These are phyloP conservation scores for Rhegmatorhina hoffmannsi DNA, from an alignment of 2,113 vertebrate species.

Conservation along the genomic window DNA sequence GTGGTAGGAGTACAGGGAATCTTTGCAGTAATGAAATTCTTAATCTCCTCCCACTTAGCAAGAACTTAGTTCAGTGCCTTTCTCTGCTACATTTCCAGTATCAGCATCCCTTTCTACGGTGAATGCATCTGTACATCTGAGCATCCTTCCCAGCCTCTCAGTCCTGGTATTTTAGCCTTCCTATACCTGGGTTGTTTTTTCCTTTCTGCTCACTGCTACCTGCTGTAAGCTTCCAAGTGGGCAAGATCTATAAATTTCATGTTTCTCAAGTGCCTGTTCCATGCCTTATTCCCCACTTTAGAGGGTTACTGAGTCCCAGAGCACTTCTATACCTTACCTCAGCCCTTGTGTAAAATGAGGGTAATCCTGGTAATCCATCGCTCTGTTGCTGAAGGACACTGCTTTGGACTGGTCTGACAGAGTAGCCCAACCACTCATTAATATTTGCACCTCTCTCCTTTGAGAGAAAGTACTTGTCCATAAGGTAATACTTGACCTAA, in stretches of 20 bases:
- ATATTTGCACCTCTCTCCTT: not conserved
- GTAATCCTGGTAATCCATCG: slow-evolving; percentile 26
- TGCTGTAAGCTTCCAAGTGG: not conserved
- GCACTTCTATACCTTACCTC: not conserved
- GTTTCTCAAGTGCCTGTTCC: not conserved
- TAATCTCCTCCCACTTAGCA: not conserved
- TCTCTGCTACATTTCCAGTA: not conserved
- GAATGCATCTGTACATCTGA: not conserved
- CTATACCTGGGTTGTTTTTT: not conserved
- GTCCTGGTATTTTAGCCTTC: not conserved
- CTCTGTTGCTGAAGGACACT: not conserved
- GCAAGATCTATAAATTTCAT: not conserved
- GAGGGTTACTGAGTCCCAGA: not conserved
- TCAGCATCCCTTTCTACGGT: not conserved
- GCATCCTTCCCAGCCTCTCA: not conserved
- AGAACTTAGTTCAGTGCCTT: not conserved
- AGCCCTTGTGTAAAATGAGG: not conserved
- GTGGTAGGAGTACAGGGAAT: not conserved
- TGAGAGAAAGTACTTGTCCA: not conserved
- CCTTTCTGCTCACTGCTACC: not conserved
- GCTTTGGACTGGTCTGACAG: not conserved
- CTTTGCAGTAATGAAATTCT: not conserved
- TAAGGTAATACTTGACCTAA: not conserved
- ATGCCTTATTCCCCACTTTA: not conserved
- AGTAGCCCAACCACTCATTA: not conserved